Evolutionary conservation across 2,797 vertebrate genomes (phyloP).

Genomic region (Phrynocephalus forsythii): DNA sequence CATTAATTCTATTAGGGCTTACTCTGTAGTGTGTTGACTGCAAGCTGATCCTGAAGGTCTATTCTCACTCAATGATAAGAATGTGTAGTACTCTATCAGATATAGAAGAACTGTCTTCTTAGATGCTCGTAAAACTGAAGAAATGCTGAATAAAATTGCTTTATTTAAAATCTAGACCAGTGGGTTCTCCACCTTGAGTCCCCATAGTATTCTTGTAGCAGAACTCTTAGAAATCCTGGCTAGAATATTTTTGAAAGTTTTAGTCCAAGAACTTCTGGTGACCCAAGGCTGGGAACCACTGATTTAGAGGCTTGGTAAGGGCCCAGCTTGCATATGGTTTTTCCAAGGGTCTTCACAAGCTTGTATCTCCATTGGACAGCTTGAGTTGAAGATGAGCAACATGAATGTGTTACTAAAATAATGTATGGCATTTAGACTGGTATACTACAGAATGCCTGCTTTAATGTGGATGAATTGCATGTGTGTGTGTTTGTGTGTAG

Average conservation of each 20-base stretch:
- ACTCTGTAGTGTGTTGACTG: neutral
- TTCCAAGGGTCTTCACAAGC: neutral
- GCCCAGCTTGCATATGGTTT: neutral
- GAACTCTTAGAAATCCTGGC: too few species aligned
- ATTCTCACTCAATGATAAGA: neutral
- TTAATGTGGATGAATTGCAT: too few species aligned
- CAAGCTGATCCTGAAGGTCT: neutral
- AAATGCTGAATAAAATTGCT: neutral
- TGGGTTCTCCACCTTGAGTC: too few species aligned
- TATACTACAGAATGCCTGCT: neutral
- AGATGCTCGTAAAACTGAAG: neutral
- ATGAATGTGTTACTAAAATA: neutral
- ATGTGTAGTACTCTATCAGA: neutral
- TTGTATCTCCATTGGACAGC: neutral
- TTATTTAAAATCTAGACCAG: neutral
- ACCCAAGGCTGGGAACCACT: too few species aligned
- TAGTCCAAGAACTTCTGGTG: too few species aligned
- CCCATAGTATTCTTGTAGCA: too few species aligned
- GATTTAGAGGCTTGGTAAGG: neutral
- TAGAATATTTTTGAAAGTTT: too few species aligned
- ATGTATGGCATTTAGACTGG: neutral
- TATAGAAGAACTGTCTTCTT: neutral
- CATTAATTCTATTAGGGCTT: neutral
- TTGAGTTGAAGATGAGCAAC: neutral
- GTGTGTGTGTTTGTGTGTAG: neutral